phyloP scores from a whole-genome alignment of 2,888 invertebrate species.

The Yponomeuta evonymella region DNA sequence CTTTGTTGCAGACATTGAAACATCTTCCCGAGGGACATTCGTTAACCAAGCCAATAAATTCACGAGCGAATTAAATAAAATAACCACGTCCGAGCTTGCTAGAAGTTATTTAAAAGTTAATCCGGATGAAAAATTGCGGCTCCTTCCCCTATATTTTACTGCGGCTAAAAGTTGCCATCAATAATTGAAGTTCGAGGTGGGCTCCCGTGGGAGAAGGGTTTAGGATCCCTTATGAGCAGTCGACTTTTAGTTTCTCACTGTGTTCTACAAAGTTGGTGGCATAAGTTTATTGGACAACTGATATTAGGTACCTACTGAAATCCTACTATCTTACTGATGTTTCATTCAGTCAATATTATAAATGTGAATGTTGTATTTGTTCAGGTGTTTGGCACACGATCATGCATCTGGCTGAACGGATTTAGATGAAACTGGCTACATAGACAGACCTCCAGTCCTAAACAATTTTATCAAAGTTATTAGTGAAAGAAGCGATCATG shows the following conservation, averaged over 20 bases:
- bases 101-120: constrained; percentile 56
- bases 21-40: neutral
- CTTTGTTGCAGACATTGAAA: neutral
- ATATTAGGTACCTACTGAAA: neutral
- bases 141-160: constrained; percentile 65
- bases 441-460: no score
- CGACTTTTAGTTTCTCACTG: constrained; percentile 24
- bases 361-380: no score
- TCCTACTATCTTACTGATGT: neutral
- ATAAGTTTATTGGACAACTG: neutral
- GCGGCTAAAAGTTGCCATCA: constrained; percentile 70
- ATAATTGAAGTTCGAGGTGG: constrained; percentile 64
- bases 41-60: constrained; percentile 7
- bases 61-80: constrained; percentile 18
- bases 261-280: constrained; percentile 18
- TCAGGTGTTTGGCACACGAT: no score
- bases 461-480: no score
- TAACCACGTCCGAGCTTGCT: constrained; percentile 15
- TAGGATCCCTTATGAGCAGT: constrained; percentile 34
- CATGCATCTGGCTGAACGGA: no score
- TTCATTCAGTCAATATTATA: no score
- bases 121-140: constrained; percentile 59
- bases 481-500: no score
- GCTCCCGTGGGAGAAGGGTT: constrained; percentile 57
- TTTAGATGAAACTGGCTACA: no score